phyloP scores from a whole-genome alignment of 2,888 invertebrate genomes.

The Drosophila imparisetae region DNA sequence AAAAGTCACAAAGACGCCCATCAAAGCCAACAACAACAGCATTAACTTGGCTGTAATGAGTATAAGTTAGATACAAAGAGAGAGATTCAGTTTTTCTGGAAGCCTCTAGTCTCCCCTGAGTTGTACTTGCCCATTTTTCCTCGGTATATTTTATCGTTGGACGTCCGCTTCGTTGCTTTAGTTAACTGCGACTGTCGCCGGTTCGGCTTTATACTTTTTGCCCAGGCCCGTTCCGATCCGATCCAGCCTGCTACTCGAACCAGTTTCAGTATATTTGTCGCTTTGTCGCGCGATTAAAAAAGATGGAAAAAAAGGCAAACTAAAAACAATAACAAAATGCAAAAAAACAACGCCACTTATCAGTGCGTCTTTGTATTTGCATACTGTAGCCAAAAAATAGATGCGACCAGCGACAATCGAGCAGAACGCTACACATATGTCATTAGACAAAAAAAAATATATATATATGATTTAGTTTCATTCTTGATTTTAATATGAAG shows the following conservation, averaged over 20 bases:
- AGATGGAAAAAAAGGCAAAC: conserved; percentile 9
- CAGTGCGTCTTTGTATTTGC: conserved; percentile 56
- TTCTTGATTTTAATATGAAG: neutral
- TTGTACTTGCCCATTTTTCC: conserved; percentile 46
- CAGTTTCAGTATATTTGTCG: conserved; percentile 51
- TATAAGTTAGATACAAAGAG: neutral
- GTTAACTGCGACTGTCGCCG: conserved; percentile 54
- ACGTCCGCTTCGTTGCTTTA: conserved; percentile 64
- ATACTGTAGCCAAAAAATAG: conserved; percentile 31
- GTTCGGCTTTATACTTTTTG: conserved; percentile 59
- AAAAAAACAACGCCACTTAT: conserved; percentile 44
- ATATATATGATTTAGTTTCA: neutral
- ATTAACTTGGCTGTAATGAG: conserved; percentile 45
- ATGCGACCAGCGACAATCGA: conserved; percentile 23
- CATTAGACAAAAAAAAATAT: neutral
- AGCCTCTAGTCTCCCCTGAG: neutral
- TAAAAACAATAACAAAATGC: conserved; percentile 30
- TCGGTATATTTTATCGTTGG: conserved; percentile 33
- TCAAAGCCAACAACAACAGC: conserved; percentile 50
- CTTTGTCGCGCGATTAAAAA: conserved; percentile 52
- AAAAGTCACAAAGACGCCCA: conserved; percentile 55
- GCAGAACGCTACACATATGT: conserved; percentile 32
- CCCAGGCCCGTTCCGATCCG: conserved; percentile 24
- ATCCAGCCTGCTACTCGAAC: conserved; percentile 54
- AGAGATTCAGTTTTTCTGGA: neutral